Evolutionary conservation across 2,888 invertebrate species (phyloP).

Genomic region (Cheilosia vulpina): DNA sequence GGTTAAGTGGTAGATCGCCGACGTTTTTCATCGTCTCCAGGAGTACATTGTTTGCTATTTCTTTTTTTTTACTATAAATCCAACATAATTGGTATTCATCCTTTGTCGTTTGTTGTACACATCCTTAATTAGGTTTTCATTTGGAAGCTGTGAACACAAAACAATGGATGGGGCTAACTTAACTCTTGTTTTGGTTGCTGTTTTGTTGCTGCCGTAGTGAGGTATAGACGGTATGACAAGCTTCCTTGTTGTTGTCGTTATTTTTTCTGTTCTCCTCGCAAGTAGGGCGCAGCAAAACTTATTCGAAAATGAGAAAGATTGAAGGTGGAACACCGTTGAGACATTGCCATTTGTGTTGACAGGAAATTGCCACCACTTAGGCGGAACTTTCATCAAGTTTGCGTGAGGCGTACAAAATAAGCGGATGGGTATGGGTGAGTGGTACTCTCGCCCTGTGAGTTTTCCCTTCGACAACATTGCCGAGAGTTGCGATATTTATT

Average conservation of each 20-base stretch:
- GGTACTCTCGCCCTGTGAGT: neutral
- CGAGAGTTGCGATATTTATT: slow-evolving; percentile 51
- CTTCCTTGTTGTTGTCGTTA: neutral
- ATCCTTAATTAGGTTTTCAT: slow-evolving; percentile 72
- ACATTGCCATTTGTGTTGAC: slow-evolving; percentile 62
- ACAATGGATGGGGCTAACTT: slow-evolving; percentile 45
- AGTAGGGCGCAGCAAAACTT: slow-evolving; percentile 8
- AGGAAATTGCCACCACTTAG: slow-evolving; percentile 62
- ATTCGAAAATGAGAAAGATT: slow-evolving; percentile 51
- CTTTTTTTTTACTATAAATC: slow-evolving; percentile 1
- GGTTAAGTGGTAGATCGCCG: slow-evolving; percentile 34
- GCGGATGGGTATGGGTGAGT: neutral
- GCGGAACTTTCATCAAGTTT: slow-evolving; percentile 28
- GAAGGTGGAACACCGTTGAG: slow-evolving; percentile 51
- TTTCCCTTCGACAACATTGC: slow-evolving; percentile 7
- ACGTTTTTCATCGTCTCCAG: slow-evolving; percentile 46
- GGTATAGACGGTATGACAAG: neutral
- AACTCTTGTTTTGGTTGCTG: slow-evolving; percentile 22
- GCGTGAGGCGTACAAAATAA: neutral
- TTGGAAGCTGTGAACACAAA: slow-evolving; percentile 61
- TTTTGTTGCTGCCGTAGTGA: neutral
- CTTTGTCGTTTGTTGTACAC: slow-evolving; percentile 60
- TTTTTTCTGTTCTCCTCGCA: neutral
- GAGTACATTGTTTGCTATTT: slow-evolving; percentile 21
- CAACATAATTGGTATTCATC: slow-evolving; percentile 68